phyloP scores from a whole-genome alignment of 2,113 vertebrate genomes.

The Dicerorhinus sumatrensis region DNA sequence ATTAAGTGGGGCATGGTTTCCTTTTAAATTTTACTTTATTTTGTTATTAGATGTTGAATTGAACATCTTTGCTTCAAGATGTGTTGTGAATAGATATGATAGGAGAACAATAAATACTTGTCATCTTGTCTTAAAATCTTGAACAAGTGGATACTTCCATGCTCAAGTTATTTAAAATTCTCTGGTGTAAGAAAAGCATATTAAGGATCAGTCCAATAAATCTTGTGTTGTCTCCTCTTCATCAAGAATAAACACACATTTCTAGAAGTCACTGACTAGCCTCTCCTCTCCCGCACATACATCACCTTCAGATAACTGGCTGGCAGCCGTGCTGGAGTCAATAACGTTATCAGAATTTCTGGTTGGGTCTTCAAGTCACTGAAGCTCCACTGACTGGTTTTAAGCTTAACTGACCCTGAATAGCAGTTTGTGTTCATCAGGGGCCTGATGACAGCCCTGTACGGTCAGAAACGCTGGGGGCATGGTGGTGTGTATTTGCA shows the following conservation, averaged over 20 bases:
- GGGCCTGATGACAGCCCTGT: fast-evolving
- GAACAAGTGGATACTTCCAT: background rate
- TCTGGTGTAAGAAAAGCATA: background rate
- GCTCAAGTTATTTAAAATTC: background rate
- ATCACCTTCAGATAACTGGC: background rate
- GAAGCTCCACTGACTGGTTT: background rate
- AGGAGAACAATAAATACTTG: background rate
- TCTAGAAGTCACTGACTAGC: background rate
- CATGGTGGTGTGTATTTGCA: fast-evolving
- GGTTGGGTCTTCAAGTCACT: background rate
- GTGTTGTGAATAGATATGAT: background rate
- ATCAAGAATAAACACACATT: background rate
- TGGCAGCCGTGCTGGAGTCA: too few species aligned
- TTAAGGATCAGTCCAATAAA: background rate
- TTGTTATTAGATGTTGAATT: background rate
- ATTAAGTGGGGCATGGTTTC: background rate
- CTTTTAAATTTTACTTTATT: background rate
- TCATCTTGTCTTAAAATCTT: background rate
- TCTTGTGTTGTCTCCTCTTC: background rate
- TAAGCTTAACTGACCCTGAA: too few species aligned
- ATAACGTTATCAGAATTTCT: background rate
- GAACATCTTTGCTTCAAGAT: background rate
- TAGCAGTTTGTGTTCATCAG: background rate
- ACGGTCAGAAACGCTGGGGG: background rate
- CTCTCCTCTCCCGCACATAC: fast-evolving